A percentile compares a stretch with the other conserved stretches of the same genome.
These are phyloP conservation scores for Cheilosia soror DNA, from an alignment of 2,888 invertebrate species.

Conservation along the genomic window DNA sequence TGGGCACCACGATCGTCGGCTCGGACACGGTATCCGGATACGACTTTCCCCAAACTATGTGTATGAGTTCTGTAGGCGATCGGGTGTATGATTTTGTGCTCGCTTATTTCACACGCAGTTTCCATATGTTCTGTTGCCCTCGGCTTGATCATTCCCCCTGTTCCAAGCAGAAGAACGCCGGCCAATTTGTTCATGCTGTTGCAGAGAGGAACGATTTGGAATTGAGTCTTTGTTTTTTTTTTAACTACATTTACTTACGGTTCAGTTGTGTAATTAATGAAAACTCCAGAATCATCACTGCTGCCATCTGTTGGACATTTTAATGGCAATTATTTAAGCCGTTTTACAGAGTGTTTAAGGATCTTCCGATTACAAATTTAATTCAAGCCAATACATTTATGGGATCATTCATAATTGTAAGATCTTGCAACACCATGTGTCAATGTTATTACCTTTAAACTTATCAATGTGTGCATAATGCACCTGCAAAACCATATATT, in stretches of 20 bases:
- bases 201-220: slow-evolving; percentile 70
- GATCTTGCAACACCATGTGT: neutral
- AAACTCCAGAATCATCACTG: slow-evolving; percentile 93
- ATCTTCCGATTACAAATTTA: too few species aligned
- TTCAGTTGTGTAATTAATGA: slow-evolving; percentile 90
- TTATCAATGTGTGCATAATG: slow-evolving; percentile 90
- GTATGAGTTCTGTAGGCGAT: slow-evolving; percentile 98
- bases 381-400: too few species aligned
- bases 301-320: slow-evolving; percentile 86
- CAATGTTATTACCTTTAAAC: slow-evolving; percentile 85
- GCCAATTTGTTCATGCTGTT: slow-evolving; percentile 93
- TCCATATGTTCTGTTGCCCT: slow-evolving; percentile 93
- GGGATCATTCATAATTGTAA: too few species aligned
- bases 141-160: slow-evolving; percentile 91
- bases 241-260: slow-evolving; percentile 87
- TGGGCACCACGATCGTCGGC: slow-evolving; percentile 86
- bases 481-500: slow-evolving; percentile 96
- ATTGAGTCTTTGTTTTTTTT: neutral
- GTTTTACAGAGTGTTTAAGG: neutral
- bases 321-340: slow-evolving; percentile 77
- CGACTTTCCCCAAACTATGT: slow-evolving; percentile 93
- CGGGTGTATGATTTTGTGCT: slow-evolving; percentile 94
- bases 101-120: slow-evolving; percentile 91
- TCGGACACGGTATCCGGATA: slow-evolving; percentile 91
- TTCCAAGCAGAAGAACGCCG: slow-evolving; percentile 95